A percentile compares a stretch with the other conserved stretches of the same genome.
These are phyloP conservation scores for Choloepus didactylus DNA, from an alignment of 2,797 vertebrate genomes.

Conservation along the genomic window DNA sequence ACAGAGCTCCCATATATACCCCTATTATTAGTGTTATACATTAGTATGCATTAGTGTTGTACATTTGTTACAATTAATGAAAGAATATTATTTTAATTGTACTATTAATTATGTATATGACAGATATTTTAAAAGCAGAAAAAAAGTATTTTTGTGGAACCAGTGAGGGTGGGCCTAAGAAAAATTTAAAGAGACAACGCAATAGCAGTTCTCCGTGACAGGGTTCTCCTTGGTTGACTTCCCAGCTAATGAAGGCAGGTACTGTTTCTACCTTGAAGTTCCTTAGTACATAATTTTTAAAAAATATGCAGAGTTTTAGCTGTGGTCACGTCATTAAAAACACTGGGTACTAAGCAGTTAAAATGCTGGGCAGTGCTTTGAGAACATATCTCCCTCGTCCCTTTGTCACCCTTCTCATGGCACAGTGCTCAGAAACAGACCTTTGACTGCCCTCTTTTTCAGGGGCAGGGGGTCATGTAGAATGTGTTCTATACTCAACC, in stretches of 20 bases:
- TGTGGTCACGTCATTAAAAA: constrained; percentile 77
- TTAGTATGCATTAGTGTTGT: too few relatives aligned
- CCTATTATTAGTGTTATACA: too few relatives aligned
- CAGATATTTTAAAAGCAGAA: background rate
- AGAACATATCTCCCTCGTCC: constrained; percentile 72
- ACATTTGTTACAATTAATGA: too few relatives aligned
- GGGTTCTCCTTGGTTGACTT: background rate
- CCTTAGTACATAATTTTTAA: constrained; percentile 80
- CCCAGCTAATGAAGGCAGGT: background rate
- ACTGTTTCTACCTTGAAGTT: background rate
- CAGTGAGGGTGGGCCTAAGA: background rate
- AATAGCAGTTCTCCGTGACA: background rate
- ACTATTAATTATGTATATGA: too few relatives aligned
- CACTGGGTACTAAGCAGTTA: constrained; percentile 69
- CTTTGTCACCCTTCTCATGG: constrained; percentile 69
- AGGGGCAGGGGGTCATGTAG: background rate
- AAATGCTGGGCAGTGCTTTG: constrained; percentile 77
- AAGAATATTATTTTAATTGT: too few relatives aligned
- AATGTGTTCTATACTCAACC: constrained; percentile 22
- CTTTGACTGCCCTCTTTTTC: constrained; percentile 41
- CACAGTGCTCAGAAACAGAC: constrained; percentile 84
- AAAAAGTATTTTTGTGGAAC: background rate
- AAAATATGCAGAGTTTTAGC: constrained; percentile 70
- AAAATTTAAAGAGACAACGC: background rate
- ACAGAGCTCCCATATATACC: too few relatives aligned